Evolutionary conservation across 2,113 vertebrate genomes (phyloP).

Genomic region (Pteronura brasiliensis): DNA sequence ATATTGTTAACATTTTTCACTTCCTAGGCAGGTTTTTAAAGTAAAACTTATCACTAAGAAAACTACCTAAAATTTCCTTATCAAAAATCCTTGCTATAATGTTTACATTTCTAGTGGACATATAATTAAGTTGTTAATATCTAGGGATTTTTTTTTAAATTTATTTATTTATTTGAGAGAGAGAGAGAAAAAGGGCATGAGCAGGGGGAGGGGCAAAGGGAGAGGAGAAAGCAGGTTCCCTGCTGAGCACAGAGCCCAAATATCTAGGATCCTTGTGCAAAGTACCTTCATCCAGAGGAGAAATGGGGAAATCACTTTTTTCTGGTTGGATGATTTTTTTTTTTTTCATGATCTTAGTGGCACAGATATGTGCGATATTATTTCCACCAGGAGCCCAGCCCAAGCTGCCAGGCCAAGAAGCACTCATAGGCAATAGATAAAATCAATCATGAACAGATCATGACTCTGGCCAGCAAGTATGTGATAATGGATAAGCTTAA

Average conservation of each 20-base stretch:
- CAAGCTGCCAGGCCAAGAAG: neutral
- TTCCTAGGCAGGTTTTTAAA: neutral
- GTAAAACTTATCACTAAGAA: neutral
- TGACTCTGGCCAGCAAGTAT: neutral
- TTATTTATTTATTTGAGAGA: neutral
- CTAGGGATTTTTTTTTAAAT: neutral
- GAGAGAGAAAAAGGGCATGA: neutral
- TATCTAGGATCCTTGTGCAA: neutral
- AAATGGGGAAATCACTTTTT: neutral
- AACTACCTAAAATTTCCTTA: neutral
- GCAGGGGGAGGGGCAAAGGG: neutral
- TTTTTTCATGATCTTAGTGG: neutral
- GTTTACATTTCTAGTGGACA: neutral
- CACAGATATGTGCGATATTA: neutral
- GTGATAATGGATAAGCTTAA: neutral
- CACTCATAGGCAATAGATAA: neutral
- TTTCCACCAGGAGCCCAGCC: neutral
- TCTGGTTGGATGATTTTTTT: neutral
- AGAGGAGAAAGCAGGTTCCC: neutral
- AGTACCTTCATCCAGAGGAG: neutral
- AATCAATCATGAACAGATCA: neutral
- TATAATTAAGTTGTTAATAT: neutral
- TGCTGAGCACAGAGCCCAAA: neutral
- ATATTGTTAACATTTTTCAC: neutral
- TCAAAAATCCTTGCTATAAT: neutral